Base-by-base conservation (phyloP, 2,888 invertebrate species). In the Xanthia togata region DNA sequence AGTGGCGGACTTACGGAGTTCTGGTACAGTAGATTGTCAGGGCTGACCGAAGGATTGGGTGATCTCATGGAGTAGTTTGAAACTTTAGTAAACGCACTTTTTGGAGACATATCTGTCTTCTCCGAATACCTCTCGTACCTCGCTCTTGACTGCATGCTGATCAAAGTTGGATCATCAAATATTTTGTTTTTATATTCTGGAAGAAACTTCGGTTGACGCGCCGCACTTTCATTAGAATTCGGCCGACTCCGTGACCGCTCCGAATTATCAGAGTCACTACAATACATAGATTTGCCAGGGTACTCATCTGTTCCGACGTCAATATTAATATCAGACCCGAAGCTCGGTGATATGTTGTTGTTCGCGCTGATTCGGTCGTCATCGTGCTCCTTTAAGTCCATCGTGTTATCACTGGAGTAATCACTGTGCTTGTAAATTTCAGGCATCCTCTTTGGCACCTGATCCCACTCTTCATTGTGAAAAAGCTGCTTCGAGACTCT, bases 81-180 rank as follows among this genome's bases (percentile, higher is more conserved):
- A 23, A 98, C 98, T 96, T 98, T 98, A 1, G 98, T 98, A 90
- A 98, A 98, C 12, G 98, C 98, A 95, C 98, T 98, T 89, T 97
- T 97, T 0, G 97, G 97, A 0, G 97, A 97, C 83, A 97, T 93
- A 9, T 97, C 96, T 0, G 93, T 90, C 69, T 96, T 97, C 57
- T 97, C 97, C 63, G 91, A 88, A 80, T 93, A 96, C 74, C 95
- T 95, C 80, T 97, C 97, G 81, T 96, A 97, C 86, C 96, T 95
- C 1, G 97, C 95, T 88, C 97, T 95, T 31, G 97, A 93, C 85
- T 97, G 97, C 93, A 96, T 96, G 73, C 94, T 96, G 8, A 96
- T 96, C 50, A 97, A 87, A 12, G 95, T 96, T 0, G 97, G 97
- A 81, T 97, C 97, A 78, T 97, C 97, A 84, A 97, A 97, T 73